Evolutionary conservation across 2,888 invertebrate genomes (phyloP).

Genomic region (Frankliniella fusca): DNA sequence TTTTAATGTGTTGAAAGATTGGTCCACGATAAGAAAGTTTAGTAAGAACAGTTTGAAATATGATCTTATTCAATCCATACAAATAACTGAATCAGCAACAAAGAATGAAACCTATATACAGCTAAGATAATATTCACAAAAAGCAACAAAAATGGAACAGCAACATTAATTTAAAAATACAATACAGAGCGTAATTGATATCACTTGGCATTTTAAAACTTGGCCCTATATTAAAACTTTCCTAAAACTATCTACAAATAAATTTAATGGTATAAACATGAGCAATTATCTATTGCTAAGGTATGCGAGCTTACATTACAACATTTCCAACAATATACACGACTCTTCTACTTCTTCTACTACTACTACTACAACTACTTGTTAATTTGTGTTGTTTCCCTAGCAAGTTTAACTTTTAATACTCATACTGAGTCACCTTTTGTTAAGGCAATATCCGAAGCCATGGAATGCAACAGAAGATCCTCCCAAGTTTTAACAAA

Average conservation of each 20-base stretch:
- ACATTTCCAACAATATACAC: background rate
- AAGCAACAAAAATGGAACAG: background rate
- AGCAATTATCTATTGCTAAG: background rate
- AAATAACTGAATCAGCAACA: too few species aligned
- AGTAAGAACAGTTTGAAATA: background rate
- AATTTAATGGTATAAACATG: background rate
- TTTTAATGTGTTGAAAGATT: too few species aligned
- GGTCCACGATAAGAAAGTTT: background rate
- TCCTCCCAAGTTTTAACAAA: background rate
- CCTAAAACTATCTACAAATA: background rate
- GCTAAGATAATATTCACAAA: conserved; percentile 14
- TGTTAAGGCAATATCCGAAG: background rate
- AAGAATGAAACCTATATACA: background rate
- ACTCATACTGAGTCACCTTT: background rate
- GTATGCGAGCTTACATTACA: background rate
- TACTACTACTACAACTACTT: background rate
- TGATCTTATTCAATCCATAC: too few species aligned
- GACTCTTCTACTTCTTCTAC: background rate
- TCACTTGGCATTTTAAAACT: background rate
- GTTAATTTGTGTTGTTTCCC: background rate
- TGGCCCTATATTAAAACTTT: background rate
- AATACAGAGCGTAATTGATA: background rate
- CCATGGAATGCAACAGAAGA: background rate
- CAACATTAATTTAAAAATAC: background rate
- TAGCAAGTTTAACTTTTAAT: background rate